Percentiles rank a stretch among this genome's conserved stretches.
phyloP scores from a whole-genome alignment of 2,888 invertebrate species.

The Diaprepes abbreviatus region DNA sequence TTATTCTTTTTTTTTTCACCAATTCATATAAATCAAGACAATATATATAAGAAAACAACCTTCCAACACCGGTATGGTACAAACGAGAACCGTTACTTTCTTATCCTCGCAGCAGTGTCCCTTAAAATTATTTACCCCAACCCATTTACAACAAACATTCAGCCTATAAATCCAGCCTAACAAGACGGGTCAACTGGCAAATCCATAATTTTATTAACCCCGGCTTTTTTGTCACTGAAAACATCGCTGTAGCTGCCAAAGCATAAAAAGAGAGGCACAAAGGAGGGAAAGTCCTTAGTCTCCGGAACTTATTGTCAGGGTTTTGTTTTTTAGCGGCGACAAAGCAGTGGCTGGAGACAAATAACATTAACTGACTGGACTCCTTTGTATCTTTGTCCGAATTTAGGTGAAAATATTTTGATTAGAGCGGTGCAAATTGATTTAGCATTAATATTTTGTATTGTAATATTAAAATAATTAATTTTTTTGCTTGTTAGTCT shows the following conservation, averaged over 20 bases:
- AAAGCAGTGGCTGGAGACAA: constrained; percentile 4
- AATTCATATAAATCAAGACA: background rate
- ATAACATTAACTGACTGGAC: constrained; percentile 12
- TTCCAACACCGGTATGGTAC: background rate
- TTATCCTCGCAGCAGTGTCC: constrained; percentile 18
- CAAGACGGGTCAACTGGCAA: constrained; percentile 55
- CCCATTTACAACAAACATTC: constrained; percentile 38
- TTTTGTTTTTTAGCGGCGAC: constrained; percentile 18
- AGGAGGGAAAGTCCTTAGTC: constrained; percentile 23
- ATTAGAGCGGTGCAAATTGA: background rate
- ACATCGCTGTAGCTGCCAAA: constrained; percentile 33
- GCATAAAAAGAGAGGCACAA: constrained; percentile 36
- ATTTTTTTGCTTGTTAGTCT: no score
- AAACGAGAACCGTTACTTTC: constrained; percentile 12
- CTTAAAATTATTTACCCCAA: constrained; percentile 41
- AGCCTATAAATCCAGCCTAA: constrained; percentile 49
- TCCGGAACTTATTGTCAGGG: constrained; percentile 37
- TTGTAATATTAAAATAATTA: no score
- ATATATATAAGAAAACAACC: constrained; percentile 25
- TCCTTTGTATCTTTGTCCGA: constrained; percentile 5
- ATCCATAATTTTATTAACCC: constrained; percentile 56
- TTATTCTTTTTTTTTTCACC: no score
- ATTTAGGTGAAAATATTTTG: constrained; percentile 1
- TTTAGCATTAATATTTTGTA: background rate
- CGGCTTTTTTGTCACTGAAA: constrained; percentile 38